Base-by-base conservation (phyloP, 2,113 vertebrate species). In the Maccullochella peelii region DNA sequence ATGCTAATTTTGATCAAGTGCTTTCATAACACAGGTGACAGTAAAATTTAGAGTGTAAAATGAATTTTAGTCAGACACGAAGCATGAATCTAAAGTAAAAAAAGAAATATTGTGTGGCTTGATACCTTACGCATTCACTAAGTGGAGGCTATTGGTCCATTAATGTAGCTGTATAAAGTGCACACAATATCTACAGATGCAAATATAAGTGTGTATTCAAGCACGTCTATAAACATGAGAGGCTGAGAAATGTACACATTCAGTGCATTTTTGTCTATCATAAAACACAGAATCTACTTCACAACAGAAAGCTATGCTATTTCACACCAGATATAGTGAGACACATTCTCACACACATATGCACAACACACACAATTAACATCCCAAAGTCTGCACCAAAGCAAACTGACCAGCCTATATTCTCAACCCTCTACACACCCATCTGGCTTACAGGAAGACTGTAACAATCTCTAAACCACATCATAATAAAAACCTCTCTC, bases 1-100 rank as follows among this genome's bases (percentile, higher is more conserved):
- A 79, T 83, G 79, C 54, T 68, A 77, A 83, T 87, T 85, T 81
- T 77, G 9, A 81, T 75, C 66, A 70, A 55, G 72, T 71, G 68
- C 57, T 80, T 84, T 79, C 40, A 68, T 66, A 74, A 62, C 18
- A 30, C 27, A 55, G 63, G 77, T 72, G 38, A 88, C 72, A 73
- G 72, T 50, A 47, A 63, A 44, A 80, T 77, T 89, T 75, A 73
- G 23, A 42, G 14, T 57, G 36, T 42, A 21, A 44, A 52, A 54
- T 38, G n/a, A n/a, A 61, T 36, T 69, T 49, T 54, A 69, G 15
- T 71, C 36, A 23, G 14, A 59, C 25, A 16, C n/a, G 25, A 50
- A 70, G 57, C 11, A 42, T 69, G 18, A 63, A 77, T 80, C 36
- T 73, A 55, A 68, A 83, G 55, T 23, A 40, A 8, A 38, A n/a